Evolutionary conservation across 2,113 vertebrate genomes (phyloP), one percentile per base, ranked within the genome.

Genomic region (Ctenomys sociabilis): DNA sequence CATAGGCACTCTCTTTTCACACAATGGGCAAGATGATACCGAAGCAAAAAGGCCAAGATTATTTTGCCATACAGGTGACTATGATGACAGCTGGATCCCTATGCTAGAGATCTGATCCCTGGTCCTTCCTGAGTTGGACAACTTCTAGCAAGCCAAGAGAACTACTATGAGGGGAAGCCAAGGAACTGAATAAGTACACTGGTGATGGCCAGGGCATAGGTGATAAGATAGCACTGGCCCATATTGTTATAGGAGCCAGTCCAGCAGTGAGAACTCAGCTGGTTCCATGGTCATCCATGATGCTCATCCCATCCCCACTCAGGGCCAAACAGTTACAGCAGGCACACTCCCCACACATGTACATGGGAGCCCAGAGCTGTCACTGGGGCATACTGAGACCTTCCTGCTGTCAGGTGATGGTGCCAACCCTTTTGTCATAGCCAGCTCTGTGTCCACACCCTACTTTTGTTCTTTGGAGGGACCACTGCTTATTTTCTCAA

Each of bases 271-370:
- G 2, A 63, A 26, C 40, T 13, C 16, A 92, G 26, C 70, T 12
- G 7, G 64, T 52, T 59, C 64, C 17, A 32, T 21, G 59, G 72
- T 54, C 3, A 37, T 95, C 72, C 78, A n/a, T 54, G 8, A 43
- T 14, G 7, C 61, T 77, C 9, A 5, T 19, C 37, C 40, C 68
- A 70, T 7, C 35, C 7, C 68, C 68, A 37, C 35, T 70, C 35
- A 64, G 45, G 28, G 57, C 30, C 30, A 16, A 66, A 6, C 1
- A 16, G 68, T 10, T 57, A n/a, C 52, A 80, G 45, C 30, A 72
- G 40, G 9, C 5, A 0, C 4, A 6, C 14, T 37, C 2, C 19
- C 57, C 37, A 13, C 13, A 0, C 6, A 64, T n/a, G 32, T 35
- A 54, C 6, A 6, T 0, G 37, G 64, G 43, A 2, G 40, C n/a